phyloP scores from a whole-genome alignment of 2,888 invertebrate genomes.

The Macrosoma leucophasiata region DNA sequence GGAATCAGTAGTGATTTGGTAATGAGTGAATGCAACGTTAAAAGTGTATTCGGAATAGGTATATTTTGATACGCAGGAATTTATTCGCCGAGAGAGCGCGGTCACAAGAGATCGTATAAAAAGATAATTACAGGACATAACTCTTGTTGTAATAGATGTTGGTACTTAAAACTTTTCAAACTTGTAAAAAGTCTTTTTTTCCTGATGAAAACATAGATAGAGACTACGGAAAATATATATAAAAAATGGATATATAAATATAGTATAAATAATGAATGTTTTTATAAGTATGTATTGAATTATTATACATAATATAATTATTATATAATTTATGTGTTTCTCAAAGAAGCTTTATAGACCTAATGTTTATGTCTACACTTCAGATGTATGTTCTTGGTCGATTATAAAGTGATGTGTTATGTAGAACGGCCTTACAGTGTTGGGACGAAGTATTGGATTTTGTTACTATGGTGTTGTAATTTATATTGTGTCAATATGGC shows the following conservation, averaged over 20 bases:
- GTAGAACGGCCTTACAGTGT: slow-evolving; percentile 28
- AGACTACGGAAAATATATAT: slow-evolving; percentile 49
- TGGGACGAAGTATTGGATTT: slow-evolving; percentile 4
- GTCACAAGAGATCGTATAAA: slow-evolving; percentile 41
- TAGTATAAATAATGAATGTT: slow-evolving; percentile 49
- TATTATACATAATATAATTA: slow-evolving; percentile 32
- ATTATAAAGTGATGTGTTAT: slow-evolving; percentile 43
- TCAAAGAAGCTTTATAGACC: slow-evolving; percentile 41
- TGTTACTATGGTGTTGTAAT: slow-evolving; percentile 1
- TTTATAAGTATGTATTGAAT: slow-evolving; percentile 45
- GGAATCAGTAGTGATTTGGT: too few relatives aligned
- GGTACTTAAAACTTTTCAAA: slow-evolving; percentile 50
- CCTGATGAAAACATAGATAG: slow-evolving; percentile 41
- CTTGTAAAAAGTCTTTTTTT: slow-evolving; percentile 35
- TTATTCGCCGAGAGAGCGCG: slow-evolving; percentile 51
- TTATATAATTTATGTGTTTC: slow-evolving; percentile 34
- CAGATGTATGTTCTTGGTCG: slow-evolving; percentile 38
- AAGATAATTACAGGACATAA: slow-evolving; percentile 31
- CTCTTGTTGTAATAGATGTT: slow-evolving; percentile 45
- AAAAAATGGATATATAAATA: slow-evolving; percentile 48
- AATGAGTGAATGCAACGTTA: too few relatives aligned
- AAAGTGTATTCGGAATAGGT: too few relatives aligned
- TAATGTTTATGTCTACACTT: slow-evolving; percentile 43
- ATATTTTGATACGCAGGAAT: slow-evolving; percentile 70
- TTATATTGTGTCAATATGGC: too few relatives aligned